Evolutionary conservation across 2,113 vertebrate species (phyloP).

Genomic region (Boulengeromyrus knoepffleri): DNA sequence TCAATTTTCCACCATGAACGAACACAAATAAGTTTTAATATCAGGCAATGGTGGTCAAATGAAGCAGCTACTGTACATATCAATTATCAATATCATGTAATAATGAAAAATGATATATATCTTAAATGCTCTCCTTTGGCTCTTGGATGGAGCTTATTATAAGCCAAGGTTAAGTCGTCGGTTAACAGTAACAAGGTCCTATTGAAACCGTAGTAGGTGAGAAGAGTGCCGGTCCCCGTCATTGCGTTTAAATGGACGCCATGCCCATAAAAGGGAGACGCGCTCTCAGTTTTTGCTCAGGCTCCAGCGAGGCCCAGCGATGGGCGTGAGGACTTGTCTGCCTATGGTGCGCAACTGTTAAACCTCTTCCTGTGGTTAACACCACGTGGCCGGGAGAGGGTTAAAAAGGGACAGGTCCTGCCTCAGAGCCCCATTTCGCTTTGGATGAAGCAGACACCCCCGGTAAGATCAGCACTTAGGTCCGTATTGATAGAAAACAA

Average conservation of each 20-base stretch:
- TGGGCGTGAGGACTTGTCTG: constrained; percentile 30
- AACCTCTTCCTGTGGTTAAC: constrained; percentile 71
- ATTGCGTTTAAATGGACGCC: neutral
- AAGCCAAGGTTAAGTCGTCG: neutral
- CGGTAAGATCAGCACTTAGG: constrained; percentile 17
- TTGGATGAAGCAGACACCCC: constrained; percentile 41
- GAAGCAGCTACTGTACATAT: neutral
- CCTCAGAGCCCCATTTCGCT: constrained; percentile 48
- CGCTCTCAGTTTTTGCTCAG: neutral
- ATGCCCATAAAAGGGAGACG: constrained; percentile 28
- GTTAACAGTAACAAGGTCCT: neutral
- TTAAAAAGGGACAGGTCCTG: constrained; percentile 62
- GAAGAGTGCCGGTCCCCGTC: neutral
- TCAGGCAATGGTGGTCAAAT: neutral
- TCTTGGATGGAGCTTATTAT: neutral
- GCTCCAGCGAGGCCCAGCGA: neutral
- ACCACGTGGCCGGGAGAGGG: constrained; percentile 53
- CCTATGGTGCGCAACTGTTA: constrained; percentile 57
- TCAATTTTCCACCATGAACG: neutral
- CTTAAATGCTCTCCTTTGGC: neutral
- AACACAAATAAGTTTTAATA: neutral
- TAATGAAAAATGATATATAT: neutral
- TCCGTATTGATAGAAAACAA: neutral
- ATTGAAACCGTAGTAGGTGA: neutral
- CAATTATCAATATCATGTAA: neutral